Evolutionary conservation across 1,140 invertebrate genomes (phyloP), one percentile per base, ranked within the genome.

Genomic region (Chelonus insularis): DNA sequence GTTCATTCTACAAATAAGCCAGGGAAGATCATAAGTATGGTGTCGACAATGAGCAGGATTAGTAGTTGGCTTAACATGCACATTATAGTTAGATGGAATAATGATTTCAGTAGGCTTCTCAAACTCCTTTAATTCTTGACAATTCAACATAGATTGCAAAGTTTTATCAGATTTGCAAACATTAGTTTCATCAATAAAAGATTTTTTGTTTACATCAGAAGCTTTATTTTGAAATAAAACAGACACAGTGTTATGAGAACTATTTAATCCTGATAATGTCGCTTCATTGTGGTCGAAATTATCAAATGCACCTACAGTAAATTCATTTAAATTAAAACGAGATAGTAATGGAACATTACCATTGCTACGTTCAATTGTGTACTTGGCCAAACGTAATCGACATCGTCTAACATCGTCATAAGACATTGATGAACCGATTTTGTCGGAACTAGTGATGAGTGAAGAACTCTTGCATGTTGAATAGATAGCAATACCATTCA

Each of bases 241-340:
- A 18, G 11, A 21, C n/a, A 45, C 55, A 21, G 55, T 57, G 23
- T 57, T 39, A 23, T 57, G 39, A 23, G 41, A 14, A 32, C 55
- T 57, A 14, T 57, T 11, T 25, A 57, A 23, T 12, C 55, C 55
- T 3, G 55, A 32, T 8, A 43, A 12, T 25, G 55, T 43, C 12
- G 4, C 39, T 41, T 57, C 55, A 57, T 57, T 43, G 21, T 57
- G 55, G n/a, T 43, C 55, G 14, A 41, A 57, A 32, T 43, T 57
- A 57, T 57, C 39, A 25, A 57, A 57, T 41, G 39, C 47, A 9
- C 29, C 63, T 14, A 50, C 43, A 5, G 43, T 45, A 12, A 41
- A 66, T 47, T 39, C 32, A n/a, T 58, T 29, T 14, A 14, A 9
- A 62, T 59, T 23, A 55, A 57, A 62, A 43, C 54, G 60, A 16